These are phyloP conservation scores for Nasonia oneida DNA, from an alignment of 2,888 invertebrate species.

Conservation along the genomic window DNA sequence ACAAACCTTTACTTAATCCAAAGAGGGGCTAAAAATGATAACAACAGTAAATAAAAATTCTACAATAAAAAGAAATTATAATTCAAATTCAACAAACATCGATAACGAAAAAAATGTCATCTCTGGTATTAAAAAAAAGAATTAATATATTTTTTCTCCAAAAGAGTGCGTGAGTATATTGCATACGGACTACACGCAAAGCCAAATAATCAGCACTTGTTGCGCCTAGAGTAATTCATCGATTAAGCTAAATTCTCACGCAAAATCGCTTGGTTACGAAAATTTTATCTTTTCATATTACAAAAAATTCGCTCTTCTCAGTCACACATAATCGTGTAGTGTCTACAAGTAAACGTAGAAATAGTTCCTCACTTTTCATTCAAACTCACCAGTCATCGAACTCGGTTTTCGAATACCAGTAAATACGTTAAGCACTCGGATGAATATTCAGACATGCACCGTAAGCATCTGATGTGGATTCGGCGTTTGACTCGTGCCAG, in stretches of 20 bases:
- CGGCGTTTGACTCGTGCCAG: constrained; percentile 75
- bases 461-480: constrained; percentile 76
- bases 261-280: constrained; percentile 20
- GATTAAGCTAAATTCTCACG: constrained; percentile 54
- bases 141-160: constrained; percentile 25
- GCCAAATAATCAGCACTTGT: constrained; percentile 18
- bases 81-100: constrained; percentile 24
- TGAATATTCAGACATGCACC: constrained; percentile 74
- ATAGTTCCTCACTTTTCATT: constrained; percentile 33
- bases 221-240: constrained; percentile 32
- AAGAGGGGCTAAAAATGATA: constrained; percentile 34
- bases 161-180: constrained; percentile 49
- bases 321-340: constrained; percentile 18
- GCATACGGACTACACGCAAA: constrained; percentile 35
- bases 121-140: constrained; percentile 16
- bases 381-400: not conserved
- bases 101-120: constrained; percentile 49
- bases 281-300: constrained; percentile 13
- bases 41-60: constrained; percentile 58
- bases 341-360: constrained; percentile 26
- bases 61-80: constrained; percentile 57
- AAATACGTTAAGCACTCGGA: constrained; percentile 1
- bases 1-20: not conserved
- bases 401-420: not conserved
- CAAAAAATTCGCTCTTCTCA: constrained; percentile 20